Evolutionary conservation across 1,140 invertebrate genomes (phyloP), one percentile per base, ranked within the genome.

Genomic region (Eumaeus atala): DNA sequence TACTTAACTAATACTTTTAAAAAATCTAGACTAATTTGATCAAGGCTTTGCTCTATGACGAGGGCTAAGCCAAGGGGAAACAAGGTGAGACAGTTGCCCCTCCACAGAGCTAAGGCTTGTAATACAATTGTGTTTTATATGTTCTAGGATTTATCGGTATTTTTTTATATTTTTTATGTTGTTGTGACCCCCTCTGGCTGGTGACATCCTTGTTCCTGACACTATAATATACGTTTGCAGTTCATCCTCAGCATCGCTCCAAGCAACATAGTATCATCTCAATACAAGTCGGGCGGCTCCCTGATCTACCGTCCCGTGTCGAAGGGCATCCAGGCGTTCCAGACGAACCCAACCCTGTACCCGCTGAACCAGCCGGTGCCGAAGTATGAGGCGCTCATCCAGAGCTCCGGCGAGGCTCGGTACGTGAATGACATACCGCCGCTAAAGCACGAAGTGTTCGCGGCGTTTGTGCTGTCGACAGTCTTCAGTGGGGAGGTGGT

Each of bases 291-390:
- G 54, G 92, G 91, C 4, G 89, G 85, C 0, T 58, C 61, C 1
- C 37, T 91, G 1, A 67, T 93, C 3, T 58, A 87, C 6, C 87
- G 93, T 7, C 89, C 89, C 4, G 55, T 94, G 0, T 95, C 93
- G 0, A 89, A 85, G 2, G 93, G 93, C 6, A 88, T 83, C 38
- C 93, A 95, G 62, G 88, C 85, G 17, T 95, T 89, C 64, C 90
- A 93, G 51, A 92, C 90, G 0, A 89, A 93, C 64, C 82, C 90
- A 48, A 82, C 89, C 1, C 59, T 92, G 18, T 95, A 91, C 85
- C 94, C 95, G 6, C 67, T 95, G 0, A 93, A 90, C 61, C 85
- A 95, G 74, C 91, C 94, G 0, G 68, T 94, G 0, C 88, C 90
- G 4, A 96, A 96, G 77, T 66, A 93, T 9, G 94, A 95, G 74